Conservation (phyloP, 2,888 invertebrate species). For the Alviniconcha strummeri region DNA sequence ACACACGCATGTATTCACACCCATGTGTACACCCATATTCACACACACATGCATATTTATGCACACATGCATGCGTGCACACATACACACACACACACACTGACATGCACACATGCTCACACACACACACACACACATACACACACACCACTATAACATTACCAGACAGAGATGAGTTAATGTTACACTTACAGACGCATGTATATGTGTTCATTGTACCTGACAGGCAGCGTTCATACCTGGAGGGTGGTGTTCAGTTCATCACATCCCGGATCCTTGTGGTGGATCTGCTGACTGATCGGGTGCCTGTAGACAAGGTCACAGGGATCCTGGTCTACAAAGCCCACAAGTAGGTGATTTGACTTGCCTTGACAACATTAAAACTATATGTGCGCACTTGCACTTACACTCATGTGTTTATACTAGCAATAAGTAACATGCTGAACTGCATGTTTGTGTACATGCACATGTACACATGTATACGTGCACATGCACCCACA, state of each 20-base stretch:
- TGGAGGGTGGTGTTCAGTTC: conserved; percentile 95
- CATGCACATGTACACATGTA: not conserved
- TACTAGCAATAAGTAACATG: not conserved
- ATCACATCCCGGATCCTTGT: conserved; percentile 95
- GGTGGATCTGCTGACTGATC: conserved; percentile 93
- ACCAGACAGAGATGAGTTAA: no score
- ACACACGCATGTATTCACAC: not conserved
- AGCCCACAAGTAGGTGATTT: conserved; percentile 81
- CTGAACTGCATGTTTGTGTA: not conserved
- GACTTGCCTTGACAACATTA: not conserved
- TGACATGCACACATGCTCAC: not conserved
- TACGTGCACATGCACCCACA: not conserved
- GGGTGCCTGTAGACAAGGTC: conserved; percentile 90
- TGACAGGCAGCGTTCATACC: conserved; percentile 79
- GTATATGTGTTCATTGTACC: no score
- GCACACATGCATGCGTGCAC: not conserved
- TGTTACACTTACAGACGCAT: no score
- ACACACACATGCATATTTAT: not conserved
- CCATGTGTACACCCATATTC: no score
- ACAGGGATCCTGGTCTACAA: conserved; percentile 93
- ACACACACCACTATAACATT: not conserved
- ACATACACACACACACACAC: not conserved
- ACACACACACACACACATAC: not conserved
- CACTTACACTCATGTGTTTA: not conserved
- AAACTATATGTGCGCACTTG: not conserved